phyloP scores from a whole-genome alignment of 2,113 vertebrate species.

The Oxygymnocypris stewartii region DNA sequence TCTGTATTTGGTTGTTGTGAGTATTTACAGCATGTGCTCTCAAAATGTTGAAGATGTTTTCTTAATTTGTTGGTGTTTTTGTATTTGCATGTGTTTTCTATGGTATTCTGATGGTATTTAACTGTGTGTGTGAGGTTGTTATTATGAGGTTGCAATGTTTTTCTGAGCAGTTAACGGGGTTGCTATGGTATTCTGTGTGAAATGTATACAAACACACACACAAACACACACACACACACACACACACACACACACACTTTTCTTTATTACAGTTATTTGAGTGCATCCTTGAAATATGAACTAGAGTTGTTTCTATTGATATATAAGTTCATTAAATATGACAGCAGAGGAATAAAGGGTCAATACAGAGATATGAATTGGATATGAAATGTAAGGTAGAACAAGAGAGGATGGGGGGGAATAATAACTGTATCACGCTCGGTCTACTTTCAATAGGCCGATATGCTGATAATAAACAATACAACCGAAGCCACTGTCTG shows the following conservation, averaged over 20 bases:
- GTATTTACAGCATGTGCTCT: no score
- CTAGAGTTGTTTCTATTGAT: constrained; percentile 2
- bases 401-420: background rate
- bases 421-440: background rate
- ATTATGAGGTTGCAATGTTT: background rate
- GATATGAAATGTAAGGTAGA: background rate
- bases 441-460: background rate
- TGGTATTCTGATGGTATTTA: background rate
- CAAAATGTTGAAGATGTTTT: background rate
- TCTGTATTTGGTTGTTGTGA: no score
- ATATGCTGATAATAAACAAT: background rate
- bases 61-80: background rate
- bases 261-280: background rate
- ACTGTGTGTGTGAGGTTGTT: background rate
- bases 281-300: constrained; percentile 13
- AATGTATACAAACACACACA: background rate
- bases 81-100: background rate
- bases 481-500: background rate
- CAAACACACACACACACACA: background rate
- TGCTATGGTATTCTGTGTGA: background rate
- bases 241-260: background rate
- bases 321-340: constrained; percentile 14
- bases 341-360: background rate
- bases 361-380: constrained; percentile 8
- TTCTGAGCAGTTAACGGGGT: background rate